These are phyloP conservation scores for Mesorhabditis belari DNA, from an alignment of 2,888 invertebrate genomes.

Conservation along the genomic window DNA sequence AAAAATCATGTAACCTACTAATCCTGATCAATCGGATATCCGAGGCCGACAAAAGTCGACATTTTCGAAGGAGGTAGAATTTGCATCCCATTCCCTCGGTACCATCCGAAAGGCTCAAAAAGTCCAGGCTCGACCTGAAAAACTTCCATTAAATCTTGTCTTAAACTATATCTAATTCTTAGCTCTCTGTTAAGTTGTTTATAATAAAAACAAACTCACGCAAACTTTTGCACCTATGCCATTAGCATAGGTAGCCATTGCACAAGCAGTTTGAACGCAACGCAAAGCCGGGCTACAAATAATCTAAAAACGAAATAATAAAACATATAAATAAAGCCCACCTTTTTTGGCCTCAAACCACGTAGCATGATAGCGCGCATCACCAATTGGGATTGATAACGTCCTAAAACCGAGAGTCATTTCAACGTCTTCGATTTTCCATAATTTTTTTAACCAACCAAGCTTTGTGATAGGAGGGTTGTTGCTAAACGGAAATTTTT, in stretches of 20 bases:
- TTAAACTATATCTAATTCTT: too few relatives aligned
- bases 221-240: too few relatives aligned
- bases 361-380: constrained; percentile 14
- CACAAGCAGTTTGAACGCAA: constrained; percentile 20
- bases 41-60: constrained; percentile 1
- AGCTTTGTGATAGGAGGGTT: constrained; percentile 13
- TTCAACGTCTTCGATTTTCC: not conserved
- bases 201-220: too few relatives aligned
- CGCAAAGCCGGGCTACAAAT: constrained; percentile 22
- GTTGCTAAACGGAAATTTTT: constrained; percentile 5
- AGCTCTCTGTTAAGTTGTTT: too few relatives aligned
- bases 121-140: constrained; percentile 20
- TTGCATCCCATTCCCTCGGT: not conserved
- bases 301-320: constrained; percentile 1
- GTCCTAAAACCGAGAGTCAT: constrained; percentile 3
- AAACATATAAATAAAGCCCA: not conserved
- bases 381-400: constrained; percentile 10
- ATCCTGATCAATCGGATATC: constrained; percentile 8
- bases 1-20: constrained; percentile 8
- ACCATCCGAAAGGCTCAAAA: constrained; percentile 17
- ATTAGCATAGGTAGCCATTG: constrained; percentile 11
- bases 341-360: constrained; percentile 6
- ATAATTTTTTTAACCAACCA: constrained; percentile 1
- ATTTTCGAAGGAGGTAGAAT: not conserved
- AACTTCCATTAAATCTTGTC: not conserved